Percentiles rank a stretch among this genome's conserved stretches.
Conservation (phyloP, 1,140 invertebrate species). For the Lineus longissimus region DNA sequence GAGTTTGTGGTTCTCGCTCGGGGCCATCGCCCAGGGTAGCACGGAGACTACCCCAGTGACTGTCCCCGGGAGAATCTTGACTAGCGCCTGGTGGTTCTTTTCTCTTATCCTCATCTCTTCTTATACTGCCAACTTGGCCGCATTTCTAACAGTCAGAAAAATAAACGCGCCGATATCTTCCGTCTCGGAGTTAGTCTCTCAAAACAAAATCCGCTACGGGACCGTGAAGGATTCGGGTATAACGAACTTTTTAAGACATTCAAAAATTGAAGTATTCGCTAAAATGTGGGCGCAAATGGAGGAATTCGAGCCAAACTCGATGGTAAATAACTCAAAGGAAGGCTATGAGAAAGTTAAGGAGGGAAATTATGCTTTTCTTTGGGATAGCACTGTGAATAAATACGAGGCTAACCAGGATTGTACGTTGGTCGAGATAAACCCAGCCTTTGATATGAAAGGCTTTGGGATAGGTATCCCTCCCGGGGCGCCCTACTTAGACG, state of each 20-base stretch:
- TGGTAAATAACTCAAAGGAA: constrained; percentile 33
- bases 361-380: constrained; percentile 51
- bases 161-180: constrained; percentile 53
- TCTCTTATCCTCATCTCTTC: constrained; percentile 52
- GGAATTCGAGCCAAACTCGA: constrained; percentile 39
- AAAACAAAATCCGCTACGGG: constrained; percentile 51
- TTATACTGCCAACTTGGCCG: constrained; percentile 54
- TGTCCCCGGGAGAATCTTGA: constrained; percentile 43
- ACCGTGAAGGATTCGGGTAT: constrained; percentile 45
- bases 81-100: constrained; percentile 54
- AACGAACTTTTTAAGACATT: constrained; percentile 64
- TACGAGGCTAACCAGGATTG: constrained; percentile 48
- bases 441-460: constrained; percentile 45
- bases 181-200: constrained; percentile 49
- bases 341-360: constrained; percentile 42
- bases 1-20: constrained; percentile 51
- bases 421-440: constrained; percentile 47
- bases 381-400: constrained; percentile 51
- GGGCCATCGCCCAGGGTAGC: constrained; percentile 43
- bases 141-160: constrained; percentile 52
- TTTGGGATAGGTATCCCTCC: constrained; percentile 15
- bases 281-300: constrained; percentile 81
- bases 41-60: constrained; percentile 42
- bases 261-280: constrained; percentile 90
- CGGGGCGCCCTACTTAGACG: constrained; percentile 14